Evolutionary conservation across 1,140 invertebrate genomes (phyloP), one percentile per base, ranked within the genome.

Genomic region (Papilio helenus): DNA sequence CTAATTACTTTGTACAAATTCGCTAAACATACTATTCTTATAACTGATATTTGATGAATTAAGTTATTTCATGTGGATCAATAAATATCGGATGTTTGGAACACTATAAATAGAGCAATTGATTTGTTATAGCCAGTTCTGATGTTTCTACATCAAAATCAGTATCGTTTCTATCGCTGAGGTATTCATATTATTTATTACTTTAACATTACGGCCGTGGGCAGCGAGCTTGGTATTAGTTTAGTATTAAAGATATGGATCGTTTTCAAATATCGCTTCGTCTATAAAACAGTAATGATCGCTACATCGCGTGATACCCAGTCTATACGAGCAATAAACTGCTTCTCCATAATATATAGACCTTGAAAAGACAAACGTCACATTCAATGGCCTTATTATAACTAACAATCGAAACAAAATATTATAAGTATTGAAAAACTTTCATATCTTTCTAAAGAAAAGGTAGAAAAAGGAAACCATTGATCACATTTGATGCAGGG

Each of bases 1-100:
- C 81, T 80, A 85, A 88, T 87, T 84, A 86, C 80, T 83, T 83
- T 82, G 55, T 84, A 80, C 71, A 72, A 72, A 74, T 76, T 80
- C 68, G 44, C 65, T 68, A 79, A 51, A 78, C 65, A 72, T 78
- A 44, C 72, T 44, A 74, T 81, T 76, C 72, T 80, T 82, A 71
- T 80, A 61, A n/a, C 42, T 44, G 29, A 34, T 23, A 51, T 23
- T 44, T 51, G 26, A 34, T 79, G 8, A 79, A 42, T 51, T 49
- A 29, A 51, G n/a, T 16, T 23, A 77, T 77, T 55, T 9, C 20
- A 14, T 29, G 12, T 61, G 23, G 12, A 26, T 4, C 23, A 61
- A 61, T 61, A 61, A 61, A 12, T 26, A 61, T 61, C 58, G 23
- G 23, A 14, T 26, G 18, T 26, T 61, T 61, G 0, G 14, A 14